These are phyloP conservation scores for Catharus minimus DNA, from an alignment of 2,113 vertebrate species.

Conservation along the genomic window DNA sequence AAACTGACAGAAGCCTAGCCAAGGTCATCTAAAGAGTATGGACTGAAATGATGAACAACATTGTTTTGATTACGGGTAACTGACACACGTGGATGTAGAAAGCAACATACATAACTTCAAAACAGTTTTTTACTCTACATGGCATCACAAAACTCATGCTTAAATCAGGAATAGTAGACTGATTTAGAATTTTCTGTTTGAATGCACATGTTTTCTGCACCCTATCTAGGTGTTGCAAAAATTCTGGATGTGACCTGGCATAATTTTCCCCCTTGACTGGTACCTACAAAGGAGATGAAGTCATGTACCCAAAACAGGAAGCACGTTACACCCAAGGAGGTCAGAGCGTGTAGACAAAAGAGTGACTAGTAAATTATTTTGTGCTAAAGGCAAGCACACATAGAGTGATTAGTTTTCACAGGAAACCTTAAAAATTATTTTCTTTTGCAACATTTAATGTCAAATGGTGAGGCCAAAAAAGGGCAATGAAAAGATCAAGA, in stretches of 20 bases:
- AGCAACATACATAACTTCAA: neutral
- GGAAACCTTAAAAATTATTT: neutral
- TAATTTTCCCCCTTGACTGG: neutral
- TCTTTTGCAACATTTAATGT: neutral
- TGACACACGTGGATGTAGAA: neutral
- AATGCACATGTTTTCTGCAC: neutral
- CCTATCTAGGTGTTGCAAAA: neutral
- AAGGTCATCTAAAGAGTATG: neutral
- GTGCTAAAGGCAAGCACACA: neutral
- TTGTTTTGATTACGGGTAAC: neutral
- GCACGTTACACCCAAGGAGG: neutral
- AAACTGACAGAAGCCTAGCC: neutral
- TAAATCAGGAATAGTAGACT: neutral
- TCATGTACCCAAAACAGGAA: neutral
- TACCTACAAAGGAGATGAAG: neutral
- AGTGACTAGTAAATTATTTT: neutral
- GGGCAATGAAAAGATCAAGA: neutral
- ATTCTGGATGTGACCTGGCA: neutral
- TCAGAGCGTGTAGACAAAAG: neutral
- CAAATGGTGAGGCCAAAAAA: neutral
- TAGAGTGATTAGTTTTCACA: neutral
- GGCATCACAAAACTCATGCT: neutral
- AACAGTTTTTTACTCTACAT: neutral
- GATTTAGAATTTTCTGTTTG: neutral
- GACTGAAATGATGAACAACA: neutral